A percentile compares a stretch with the other conserved stretches of the same genome.
These are phyloP conservation scores for Cephus rjabovi DNA, from an alignment of 2,888 invertebrate genomes.

Conservation along the genomic window DNA sequence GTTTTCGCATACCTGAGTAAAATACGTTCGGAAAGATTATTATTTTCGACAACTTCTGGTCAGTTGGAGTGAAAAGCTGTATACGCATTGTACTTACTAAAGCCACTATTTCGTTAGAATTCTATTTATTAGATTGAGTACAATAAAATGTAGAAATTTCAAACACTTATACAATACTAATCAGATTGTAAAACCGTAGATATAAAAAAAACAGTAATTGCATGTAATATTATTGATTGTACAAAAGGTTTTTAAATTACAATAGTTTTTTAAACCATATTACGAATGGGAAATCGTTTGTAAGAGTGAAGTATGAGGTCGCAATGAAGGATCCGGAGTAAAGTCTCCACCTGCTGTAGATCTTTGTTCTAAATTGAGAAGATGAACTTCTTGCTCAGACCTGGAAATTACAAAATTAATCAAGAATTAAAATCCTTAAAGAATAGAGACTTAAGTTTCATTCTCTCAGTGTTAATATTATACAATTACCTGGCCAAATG, in stretches of 20 bases:
- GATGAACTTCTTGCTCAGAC: slow-evolving; percentile 35
- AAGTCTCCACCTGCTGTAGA: slow-evolving; percentile 52
- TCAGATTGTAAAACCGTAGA: no score
- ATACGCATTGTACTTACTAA: no score
- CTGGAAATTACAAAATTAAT: slow-evolving; percentile 21
- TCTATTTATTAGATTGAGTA: no score
- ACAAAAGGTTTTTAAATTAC: neutral
- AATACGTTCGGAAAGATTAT: no score
- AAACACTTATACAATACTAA: no score
- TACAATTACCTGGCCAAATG: neutral
- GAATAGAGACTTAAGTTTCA: neutral
- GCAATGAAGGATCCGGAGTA: slow-evolving; percentile 68
- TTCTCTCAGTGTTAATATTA: neutral
- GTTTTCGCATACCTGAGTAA: no score
- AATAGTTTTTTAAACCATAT: neutral
- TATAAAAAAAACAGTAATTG: no score
- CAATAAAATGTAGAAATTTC: no score
- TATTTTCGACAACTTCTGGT: no score
- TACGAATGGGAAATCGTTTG: slow-evolving; percentile 21
- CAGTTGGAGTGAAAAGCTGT: no score
- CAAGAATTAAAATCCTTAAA: neutral
- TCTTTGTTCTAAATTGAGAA: slow-evolving; percentile 40
- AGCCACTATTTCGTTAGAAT: no score
- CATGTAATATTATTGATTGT: no score
- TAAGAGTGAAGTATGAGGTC: slow-evolving; percentile 66